Base-by-base conservation (phyloP, 1,140 invertebrate species). In the Diabrotica virgifera region DNA sequence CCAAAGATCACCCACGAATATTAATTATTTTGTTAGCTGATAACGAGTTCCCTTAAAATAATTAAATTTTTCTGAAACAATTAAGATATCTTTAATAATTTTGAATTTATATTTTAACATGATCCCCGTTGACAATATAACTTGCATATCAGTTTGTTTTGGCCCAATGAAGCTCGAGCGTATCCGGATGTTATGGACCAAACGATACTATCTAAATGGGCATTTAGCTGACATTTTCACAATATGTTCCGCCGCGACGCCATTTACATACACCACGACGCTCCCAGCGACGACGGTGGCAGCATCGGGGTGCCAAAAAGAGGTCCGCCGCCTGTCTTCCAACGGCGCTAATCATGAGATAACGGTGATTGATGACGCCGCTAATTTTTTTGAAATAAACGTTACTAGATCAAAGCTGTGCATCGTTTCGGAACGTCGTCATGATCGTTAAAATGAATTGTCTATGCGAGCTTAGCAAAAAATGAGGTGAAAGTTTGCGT, bases 151-250 rank as follows among this genome's bases (percentile, higher is more conserved):
- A 24, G 24, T 24, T 24, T 4, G 24, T 24, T 24, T 24, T 2
- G 24, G 24, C 24, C 24, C 24, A 24, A 24, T 24, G 24, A 24
- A 24, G 24, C 24, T 24, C 24, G 24, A 24, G 24, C 24, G 24
- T 24, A 1, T 24, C 24, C 24, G 24, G 24, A 24, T 46, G n/a
- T 46, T n/a, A 6, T 46, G n/a, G 40, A 10, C 40, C 40, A 46
- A 46, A 46, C n/a, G 40, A 10, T 46, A 46, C 40, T 10, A n/a
- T 10, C 8, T 8, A 46, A n/a, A 46, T 10, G n/a, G 40, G 40
- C 40, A 46, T 46, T 46, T n/a, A 46, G 40, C 40, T 46, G 40
- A 46, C 40, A 46, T n/a, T 46, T 46, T n/a, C 40, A 46, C 40
- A 46, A 46, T 46, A 46, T 46, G 40, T 46, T 46, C n/a, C 40